These are phyloP conservation scores for Leguminivora glycinivorella DNA, from an alignment of 1,140 invertebrate genomes.

Conservation along the genomic window DNA sequence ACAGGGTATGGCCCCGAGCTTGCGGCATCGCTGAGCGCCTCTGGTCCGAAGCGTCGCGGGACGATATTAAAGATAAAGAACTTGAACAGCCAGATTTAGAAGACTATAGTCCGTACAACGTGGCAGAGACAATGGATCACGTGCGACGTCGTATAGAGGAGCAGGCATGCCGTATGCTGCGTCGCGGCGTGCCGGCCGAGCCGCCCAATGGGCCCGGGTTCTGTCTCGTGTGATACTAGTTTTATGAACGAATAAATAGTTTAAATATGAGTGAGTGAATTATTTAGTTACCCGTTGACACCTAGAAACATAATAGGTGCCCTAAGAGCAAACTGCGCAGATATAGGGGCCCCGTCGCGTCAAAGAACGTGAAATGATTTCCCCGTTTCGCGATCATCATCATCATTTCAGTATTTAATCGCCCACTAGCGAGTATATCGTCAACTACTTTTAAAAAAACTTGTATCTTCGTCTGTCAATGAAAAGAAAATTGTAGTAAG, in stretches of 20 bases:
- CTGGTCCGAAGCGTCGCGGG: conserved; percentile 81
- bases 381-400: too few species aligned
- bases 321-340: too few species aligned
- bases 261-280: background rate
- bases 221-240: conserved; percentile 61
- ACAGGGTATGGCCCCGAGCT: conserved; percentile 86
- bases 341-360: too few species aligned
- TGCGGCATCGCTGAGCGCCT: conserved; percentile 89
- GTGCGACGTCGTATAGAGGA: conserved; percentile 84
- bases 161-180: conserved; percentile 88
- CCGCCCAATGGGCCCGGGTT: conserved; percentile 83
- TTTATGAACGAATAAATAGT: background rate
- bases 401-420: too few species aligned
- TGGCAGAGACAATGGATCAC: conserved; percentile 33
- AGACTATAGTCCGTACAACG: background rate
- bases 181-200: conserved; percentile 83
- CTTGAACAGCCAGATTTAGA: too few species aligned
- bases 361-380: too few species aligned
- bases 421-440: too few species aligned
- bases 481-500: too few species aligned
- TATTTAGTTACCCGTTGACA: background rate
- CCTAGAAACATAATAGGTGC: too few species aligned
- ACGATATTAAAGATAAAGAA: background rate
- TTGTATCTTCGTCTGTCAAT: too few species aligned
- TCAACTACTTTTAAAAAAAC: too few species aligned